Conservation (phyloP, 2,113 vertebrate species). For the Mohoua ochrocephala region DNA sequence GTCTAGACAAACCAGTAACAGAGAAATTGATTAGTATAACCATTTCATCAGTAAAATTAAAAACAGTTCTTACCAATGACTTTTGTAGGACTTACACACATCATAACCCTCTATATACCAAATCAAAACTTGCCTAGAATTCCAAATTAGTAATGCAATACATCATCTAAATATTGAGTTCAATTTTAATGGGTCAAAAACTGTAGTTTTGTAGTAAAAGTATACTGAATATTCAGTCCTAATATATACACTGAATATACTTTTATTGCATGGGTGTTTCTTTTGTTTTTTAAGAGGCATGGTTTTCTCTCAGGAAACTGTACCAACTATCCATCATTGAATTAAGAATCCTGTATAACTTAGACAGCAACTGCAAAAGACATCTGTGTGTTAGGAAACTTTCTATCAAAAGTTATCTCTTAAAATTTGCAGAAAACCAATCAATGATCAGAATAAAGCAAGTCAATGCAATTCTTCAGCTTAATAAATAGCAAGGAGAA, state of each 20-base stretch:
- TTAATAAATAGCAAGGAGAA: background rate
- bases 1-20: background rate
- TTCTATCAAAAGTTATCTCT: background rate
- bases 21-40: background rate
- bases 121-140: background rate
- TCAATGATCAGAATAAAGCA: background rate
- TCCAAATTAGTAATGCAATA: background rate
- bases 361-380: background rate
- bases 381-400: fast-evolving
- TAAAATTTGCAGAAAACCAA: background rate
- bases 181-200: background rate
- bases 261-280: background rate
- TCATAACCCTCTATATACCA: background rate
- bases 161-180: background rate
- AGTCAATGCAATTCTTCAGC: background rate
- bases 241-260: background rate
- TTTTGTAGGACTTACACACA: background rate
- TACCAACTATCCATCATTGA: background rate
- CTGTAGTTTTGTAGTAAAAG: background rate
- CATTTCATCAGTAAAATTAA: background rate
- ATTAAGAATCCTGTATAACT: background rate
- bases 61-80: background rate
- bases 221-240: background rate
- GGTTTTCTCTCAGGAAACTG: background rate
- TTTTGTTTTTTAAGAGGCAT: background rate